These are phyloP conservation scores for Tapirus indicus DNA, from an alignment of 2,797 vertebrate species.

Conservation along the genomic window DNA sequence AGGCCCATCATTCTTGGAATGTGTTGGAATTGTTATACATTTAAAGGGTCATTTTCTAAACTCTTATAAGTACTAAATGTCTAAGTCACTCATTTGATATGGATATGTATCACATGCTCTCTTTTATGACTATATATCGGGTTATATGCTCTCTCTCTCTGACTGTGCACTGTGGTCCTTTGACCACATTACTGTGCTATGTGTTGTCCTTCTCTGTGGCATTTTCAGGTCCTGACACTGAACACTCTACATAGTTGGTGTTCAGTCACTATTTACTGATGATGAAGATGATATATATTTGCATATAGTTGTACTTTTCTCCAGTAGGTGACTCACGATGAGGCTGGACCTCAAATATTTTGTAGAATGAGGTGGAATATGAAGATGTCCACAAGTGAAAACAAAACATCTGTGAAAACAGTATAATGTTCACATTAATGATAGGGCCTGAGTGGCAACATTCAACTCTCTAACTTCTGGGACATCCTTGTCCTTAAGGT, in stretches of 20 bases:
- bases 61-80: neutral
- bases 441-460: neutral
- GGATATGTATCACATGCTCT: neutral
- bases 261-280: neutral
- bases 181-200: neutral
- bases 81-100: neutral
- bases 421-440: neutral
- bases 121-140: neutral
- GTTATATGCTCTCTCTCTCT: neutral
- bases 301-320: neutral
- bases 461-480: neutral
- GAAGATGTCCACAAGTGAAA: neutral
- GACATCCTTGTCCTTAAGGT: neutral
- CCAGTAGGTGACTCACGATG: neutral
- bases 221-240: neutral
- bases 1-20: neutral
- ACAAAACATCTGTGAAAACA: neutral
- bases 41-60: neutral
- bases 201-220: neutral
- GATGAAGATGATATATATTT: neutral
- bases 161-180: neutral
- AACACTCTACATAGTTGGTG: too few relatives aligned
- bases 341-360: neutral
- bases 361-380: neutral
- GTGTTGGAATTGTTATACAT: neutral